Base-by-base conservation (phyloP, 1,140 invertebrate genomes). In the Agraylea sexmaculata region DNA sequence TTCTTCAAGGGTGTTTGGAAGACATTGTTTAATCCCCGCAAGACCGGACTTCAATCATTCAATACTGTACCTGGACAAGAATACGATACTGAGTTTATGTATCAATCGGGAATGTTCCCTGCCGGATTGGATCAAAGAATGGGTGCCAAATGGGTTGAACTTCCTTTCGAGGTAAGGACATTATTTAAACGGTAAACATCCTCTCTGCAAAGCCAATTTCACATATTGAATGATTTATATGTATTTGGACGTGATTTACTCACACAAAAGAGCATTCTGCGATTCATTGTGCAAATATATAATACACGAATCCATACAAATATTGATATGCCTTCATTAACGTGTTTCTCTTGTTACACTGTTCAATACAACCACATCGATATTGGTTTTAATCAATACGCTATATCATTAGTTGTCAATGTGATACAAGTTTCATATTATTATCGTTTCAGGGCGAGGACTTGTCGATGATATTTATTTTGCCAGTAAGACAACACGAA, bases 1-100 rank as follows among this genome's bases (percentile, higher is more conserved):
- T 83, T 81, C 51, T 87, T 87, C 60, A 85, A 83, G 55, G 81
- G 78, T 11, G 51, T 60, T 1, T 88, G 84, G 83, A 58, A 73
- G 32, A 63, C 64, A 1, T 59, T 70, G 6, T 87, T 88, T 48
- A 66, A 75, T 43, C 53, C 54, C 8, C 52, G 60, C 19, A 40
- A 51, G 0, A 85, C 82, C 1, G 46, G 40, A 6, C 18, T 51
- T 0, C 47, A 56, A 16, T 67, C 66, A 46, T 88, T 87, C 52
- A 27, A 49, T 7, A 45, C 62, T 0, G 58, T 58, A n/a, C 53
- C 51, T 17, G 56, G 55, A 7, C 20, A 37, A 11, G 44, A 29
- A 2, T 56, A 56, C 18, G 32, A 33, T 1, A 53, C 51, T 1
- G 43, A 46, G 2, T 65, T 64, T 36, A 64, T 68, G 65, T 49